These are phyloP conservation scores for Patella pellucida DNA, from an alignment of 2,888 invertebrate genomes.

Conservation along the genomic window DNA sequence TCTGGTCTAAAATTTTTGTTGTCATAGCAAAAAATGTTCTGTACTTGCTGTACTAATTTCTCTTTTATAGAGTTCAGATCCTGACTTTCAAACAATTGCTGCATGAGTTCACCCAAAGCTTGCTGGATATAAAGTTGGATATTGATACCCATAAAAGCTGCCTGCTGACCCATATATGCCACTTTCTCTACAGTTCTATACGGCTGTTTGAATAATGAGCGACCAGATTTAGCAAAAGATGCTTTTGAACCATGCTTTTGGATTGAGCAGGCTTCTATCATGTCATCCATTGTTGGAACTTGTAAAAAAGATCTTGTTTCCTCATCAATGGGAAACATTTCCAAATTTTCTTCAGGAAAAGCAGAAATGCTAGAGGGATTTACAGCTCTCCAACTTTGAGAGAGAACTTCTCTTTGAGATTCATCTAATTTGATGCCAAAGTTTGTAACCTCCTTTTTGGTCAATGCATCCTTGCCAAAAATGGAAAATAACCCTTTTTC, in stretches of 20 bases:
- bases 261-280: background rate
- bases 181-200: background rate
- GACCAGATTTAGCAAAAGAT: background rate
- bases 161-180: background rate
- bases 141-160: background rate
- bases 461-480: too few relatives aligned
- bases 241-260: background rate
- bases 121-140: background rate
- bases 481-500: too few relatives aligned
- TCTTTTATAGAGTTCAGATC: background rate
- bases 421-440: too few relatives aligned
- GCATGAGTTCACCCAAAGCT: background rate
- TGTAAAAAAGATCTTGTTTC: background rate
- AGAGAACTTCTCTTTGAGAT: too few relatives aligned
- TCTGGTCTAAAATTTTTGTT: background rate
- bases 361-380: background rate
- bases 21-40: background rate
- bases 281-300: background rate
- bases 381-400: too few relatives aligned
- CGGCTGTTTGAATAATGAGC: background rate
- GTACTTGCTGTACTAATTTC: background rate
- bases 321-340: background rate
- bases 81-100: background rate
- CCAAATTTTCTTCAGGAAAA: background rate
- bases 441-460: too few relatives aligned